phyloP scores from a whole-genome alignment of 1,140 invertebrate genomes.

The Drosophila tsacasi region DNA sequence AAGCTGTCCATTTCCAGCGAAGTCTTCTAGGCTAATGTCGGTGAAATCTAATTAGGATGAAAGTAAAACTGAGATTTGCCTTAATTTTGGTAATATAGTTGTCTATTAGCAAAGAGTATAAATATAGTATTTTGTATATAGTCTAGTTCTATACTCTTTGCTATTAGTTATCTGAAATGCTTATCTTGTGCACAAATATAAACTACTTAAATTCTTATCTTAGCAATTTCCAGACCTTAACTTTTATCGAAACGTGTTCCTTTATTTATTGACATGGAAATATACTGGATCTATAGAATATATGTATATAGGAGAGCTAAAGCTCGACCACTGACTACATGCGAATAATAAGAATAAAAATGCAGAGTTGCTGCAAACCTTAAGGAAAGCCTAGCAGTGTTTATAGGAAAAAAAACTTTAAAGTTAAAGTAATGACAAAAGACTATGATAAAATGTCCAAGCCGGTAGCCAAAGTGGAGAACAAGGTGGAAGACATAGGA shows the following conservation, averaged over 20 bases:
- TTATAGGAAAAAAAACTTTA: background rate
- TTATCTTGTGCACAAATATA: background rate
- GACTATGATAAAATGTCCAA: no score
- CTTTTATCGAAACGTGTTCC: background rate
- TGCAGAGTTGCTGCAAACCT: background rate
- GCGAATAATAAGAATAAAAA: no score
- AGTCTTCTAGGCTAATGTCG: constrained; percentile 14
- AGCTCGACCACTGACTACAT: background rate
- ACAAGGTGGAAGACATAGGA: background rate
- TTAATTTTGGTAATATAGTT: background rate
- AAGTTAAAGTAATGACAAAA: no score
- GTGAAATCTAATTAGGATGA: background rate
- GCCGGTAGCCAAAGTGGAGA: background rate
- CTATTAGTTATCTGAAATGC: constrained; percentile 1
- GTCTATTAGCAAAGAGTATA: no score
- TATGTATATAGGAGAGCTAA: background rate
- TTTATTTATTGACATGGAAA: background rate
- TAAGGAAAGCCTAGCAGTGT: no score
- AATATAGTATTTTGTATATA: no score
- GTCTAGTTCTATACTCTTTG: no score
- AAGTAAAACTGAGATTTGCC: constrained; percentile 7
- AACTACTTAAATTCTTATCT: background rate
- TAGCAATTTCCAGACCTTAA: background rate
- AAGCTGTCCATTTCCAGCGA: constrained; percentile 26
- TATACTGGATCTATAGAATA: background rate